Conservation (phyloP, 2,113 vertebrate genomes). For the Chaetodon auriga region DNA sequence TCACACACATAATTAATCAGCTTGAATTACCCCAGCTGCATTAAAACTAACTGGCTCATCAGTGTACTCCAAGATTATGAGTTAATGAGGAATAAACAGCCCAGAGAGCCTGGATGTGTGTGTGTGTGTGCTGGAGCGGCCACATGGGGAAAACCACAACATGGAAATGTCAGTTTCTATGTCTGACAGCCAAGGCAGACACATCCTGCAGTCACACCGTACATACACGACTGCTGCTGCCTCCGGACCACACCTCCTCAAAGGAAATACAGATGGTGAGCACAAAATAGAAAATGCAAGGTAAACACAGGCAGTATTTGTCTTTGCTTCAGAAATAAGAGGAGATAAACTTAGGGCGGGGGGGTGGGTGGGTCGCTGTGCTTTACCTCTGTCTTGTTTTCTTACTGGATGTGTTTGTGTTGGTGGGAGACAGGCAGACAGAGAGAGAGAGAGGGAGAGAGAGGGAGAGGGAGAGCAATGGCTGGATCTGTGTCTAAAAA, state of each 20-base stretch:
- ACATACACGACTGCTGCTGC: slow-evolving; percentile 16
- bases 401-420: neutral
- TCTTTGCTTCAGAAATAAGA: slow-evolving; percentile 3
- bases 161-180: slow-evolving; percentile 56
- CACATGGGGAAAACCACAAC: slow-evolving; percentile 8
- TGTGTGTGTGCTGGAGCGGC: neutral
- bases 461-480: slow-evolving; percentile 6
- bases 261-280: neutral
- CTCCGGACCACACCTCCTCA: slow-evolving; percentile 1
- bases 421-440: neutral
- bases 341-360: neutral
- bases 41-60: slow-evolving; percentile 27
- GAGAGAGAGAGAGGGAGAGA: slow-evolving; percentile 1
- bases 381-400: slow-evolving; percentile 24
- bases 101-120: neutral
- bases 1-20: slow-evolving; percentile 3
- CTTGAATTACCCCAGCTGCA: slow-evolving; percentile 20
- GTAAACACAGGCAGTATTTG: neutral
- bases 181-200: slow-evolving; percentile 47
- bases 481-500: slow-evolving; percentile 67
- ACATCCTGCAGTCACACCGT: slow-evolving; percentile 63
- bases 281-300: slow-evolving; percentile 38
- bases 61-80: neutral
- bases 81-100: slow-evolving; percentile 27
- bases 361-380: neutral